A percentile compares a stretch with the other conserved stretches of the same genome.
Conservation (phyloP, 2,113 vertebrate species). For the Notothenia coriiceps region DNA sequence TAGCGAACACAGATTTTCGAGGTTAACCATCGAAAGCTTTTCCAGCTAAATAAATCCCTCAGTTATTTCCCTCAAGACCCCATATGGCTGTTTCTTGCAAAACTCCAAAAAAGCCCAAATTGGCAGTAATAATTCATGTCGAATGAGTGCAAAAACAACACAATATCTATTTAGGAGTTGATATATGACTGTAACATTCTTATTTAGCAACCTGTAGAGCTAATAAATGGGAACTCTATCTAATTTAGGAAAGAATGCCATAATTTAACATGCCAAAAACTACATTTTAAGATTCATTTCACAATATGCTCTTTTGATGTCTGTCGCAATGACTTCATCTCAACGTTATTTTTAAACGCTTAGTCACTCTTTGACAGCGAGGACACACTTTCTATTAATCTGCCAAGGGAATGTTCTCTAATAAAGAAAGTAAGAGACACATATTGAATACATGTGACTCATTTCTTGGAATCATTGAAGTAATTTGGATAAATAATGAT, state of each 20-base stretch:
- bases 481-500: slow-evolving; percentile 2
- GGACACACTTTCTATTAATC: slow-evolving; percentile 45
- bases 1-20: slow-evolving; percentile 22
- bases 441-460: slow-evolving; percentile 47
- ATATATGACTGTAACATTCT: slow-evolving; percentile 52
- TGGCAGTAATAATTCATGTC: slow-evolving; percentile 55
- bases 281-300: slow-evolving; percentile 46
- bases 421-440: slow-evolving; percentile 32
- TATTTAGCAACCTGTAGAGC: slow-evolving; percentile 57
- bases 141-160: slow-evolving; percentile 41
- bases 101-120: slow-evolving; percentile 48
- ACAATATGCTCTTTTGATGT: slow-evolving; percentile 51
- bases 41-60: slow-evolving; percentile 29
- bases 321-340: slow-evolving; percentile 58
- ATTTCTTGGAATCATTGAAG: slow-evolving; percentile 17
- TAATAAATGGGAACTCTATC: slow-evolving; percentile 58
- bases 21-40: slow-evolving; percentile 28
- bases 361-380: slow-evolving; percentile 50
- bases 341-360: slow-evolving; percentile 64
- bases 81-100: slow-evolving; percentile 51
- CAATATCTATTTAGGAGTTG: slow-evolving; percentile 54
- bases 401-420: slow-evolving; percentile 27
- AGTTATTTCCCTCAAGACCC: slow-evolving; percentile 23
- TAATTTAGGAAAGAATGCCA: slow-evolving; percentile 53
- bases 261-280: slow-evolving; percentile 60